Conservation (phyloP, 2,888 invertebrate genomes). For the Pomacea canaliculata region DNA sequence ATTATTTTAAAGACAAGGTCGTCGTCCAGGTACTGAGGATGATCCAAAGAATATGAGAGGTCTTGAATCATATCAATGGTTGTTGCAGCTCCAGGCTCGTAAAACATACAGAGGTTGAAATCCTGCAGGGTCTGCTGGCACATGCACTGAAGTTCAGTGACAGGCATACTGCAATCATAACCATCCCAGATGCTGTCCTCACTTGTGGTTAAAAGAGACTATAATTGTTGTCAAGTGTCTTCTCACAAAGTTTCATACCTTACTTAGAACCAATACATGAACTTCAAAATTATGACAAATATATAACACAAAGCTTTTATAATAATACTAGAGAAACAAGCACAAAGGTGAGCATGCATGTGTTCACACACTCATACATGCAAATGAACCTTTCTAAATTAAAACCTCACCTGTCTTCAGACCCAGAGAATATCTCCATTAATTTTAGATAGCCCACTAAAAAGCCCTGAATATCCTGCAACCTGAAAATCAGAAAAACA, state of each 20-base stretch:
- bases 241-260: neutral
- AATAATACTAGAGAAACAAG: too few species aligned
- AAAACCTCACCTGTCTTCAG: conserved; percentile 45
- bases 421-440: conserved; percentile 61
- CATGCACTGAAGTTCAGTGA: conserved; percentile 60
- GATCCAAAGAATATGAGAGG: conserved; percentile 70
- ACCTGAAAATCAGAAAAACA: conserved; percentile 46
- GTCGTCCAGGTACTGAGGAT: conserved; percentile 67
- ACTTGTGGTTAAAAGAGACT: neutral
- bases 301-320: too few species aligned
- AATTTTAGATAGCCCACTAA: conserved; percentile 64
- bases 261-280: too few species aligned
- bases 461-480: conserved; percentile 65
- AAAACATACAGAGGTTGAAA: conserved; percentile 79
- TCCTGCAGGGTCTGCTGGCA: conserved; percentile 75
- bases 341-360: too few species aligned
- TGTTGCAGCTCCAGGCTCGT: conserved; percentile 71
- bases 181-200: neutral
- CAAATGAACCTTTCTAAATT: too few species aligned
- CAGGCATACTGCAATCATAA: conserved; percentile 47
- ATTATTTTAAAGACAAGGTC: conserved; percentile 86
- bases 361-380: too few species aligned
- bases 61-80: conserved; percentile 70
- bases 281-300: too few species aligned
- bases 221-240: neutral